phyloP scores from a whole-genome alignment of 2,888 invertebrate genomes.

The Drosophila infuscata region DNA sequence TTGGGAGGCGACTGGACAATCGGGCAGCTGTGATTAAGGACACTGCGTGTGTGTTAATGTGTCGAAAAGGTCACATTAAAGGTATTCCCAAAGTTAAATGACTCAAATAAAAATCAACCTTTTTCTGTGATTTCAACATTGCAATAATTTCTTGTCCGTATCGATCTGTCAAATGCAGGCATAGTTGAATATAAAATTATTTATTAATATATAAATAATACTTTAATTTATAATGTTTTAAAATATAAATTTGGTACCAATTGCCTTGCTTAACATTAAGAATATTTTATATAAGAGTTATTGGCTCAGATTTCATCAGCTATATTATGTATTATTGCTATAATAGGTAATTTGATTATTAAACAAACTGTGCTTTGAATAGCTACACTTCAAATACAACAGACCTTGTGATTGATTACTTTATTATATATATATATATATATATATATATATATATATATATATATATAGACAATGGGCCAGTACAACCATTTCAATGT shows the following conservation, averaged over 20 bases:
- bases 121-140: neutral
- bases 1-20: constrained; percentile 1
- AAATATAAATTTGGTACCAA: no score
- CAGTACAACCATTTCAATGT: constrained; percentile 61
- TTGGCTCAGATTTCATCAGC: neutral
- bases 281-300: no score
- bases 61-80: constrained; percentile 32
- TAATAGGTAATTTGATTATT: constrained; percentile 12
- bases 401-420: constrained; percentile 38
- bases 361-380: constrained; percentile 23
- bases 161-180: no score
- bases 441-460: no score
- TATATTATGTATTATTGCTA: constrained; percentile 6
- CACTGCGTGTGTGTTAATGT: constrained; percentile 25
- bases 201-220: no score
- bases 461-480: constrained; percentile 20
- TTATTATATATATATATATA: constrained; percentile 14
- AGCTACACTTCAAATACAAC: constrained; percentile 9
- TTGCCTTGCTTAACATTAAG: no score
- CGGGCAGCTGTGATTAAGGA: constrained; percentile 65
- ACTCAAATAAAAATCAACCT: neutral
- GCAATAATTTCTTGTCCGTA: neutral
- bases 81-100: constrained; percentile 12
- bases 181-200: no score
- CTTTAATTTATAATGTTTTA: no score